These are phyloP conservation scores for Brenthis ino DNA, from an alignment of 2,888 invertebrate genomes.

Conservation along the genomic window DNA sequence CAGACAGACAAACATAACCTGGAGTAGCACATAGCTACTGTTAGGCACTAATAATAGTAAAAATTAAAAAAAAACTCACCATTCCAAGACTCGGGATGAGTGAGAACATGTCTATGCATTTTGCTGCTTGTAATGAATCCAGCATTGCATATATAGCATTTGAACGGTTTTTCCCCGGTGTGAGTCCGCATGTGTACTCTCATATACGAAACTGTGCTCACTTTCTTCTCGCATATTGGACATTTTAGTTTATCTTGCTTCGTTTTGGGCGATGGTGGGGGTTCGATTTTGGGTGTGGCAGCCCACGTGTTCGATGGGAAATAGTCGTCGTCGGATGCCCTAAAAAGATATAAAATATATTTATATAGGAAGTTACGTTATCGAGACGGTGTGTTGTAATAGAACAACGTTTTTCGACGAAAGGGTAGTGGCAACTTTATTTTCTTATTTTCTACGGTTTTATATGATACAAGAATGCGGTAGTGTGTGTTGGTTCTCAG, in stretches of 20 bases:
- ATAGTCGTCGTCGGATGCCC: constrained; percentile 65
- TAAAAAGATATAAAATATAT: constrained; percentile 42
- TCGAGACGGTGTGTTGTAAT: too few species aligned
- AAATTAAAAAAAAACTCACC: constrained; percentile 42
- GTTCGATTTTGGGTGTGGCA: constrained; percentile 45
- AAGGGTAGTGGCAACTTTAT: too few species aligned
- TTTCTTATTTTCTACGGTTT: too few species aligned
- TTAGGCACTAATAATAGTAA: not conserved
- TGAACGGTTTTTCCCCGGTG: constrained; percentile 68
- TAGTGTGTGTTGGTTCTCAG: too few species aligned
- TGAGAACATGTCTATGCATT: constrained; percentile 70
- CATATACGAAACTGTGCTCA: constrained; percentile 64
- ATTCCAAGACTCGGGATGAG: constrained; percentile 57
- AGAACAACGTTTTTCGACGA: too few species aligned
- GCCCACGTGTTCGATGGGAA: constrained; percentile 73
- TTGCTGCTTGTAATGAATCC: constrained; percentile 73
- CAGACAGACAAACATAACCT: too few species aligned
- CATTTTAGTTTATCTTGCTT: constrained; percentile 48
- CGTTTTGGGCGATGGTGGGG: constrained; percentile 34
- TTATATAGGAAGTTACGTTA: too few species aligned
- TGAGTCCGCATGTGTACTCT: constrained; percentile 69
- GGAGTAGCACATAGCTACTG: too few species aligned
- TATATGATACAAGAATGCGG: too few species aligned
- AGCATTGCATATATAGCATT: constrained; percentile 61
- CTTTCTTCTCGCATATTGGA: constrained; percentile 57